Base-by-base conservation (phyloP, 2,888 invertebrate genomes). In the Erebia aethiops region DNA sequence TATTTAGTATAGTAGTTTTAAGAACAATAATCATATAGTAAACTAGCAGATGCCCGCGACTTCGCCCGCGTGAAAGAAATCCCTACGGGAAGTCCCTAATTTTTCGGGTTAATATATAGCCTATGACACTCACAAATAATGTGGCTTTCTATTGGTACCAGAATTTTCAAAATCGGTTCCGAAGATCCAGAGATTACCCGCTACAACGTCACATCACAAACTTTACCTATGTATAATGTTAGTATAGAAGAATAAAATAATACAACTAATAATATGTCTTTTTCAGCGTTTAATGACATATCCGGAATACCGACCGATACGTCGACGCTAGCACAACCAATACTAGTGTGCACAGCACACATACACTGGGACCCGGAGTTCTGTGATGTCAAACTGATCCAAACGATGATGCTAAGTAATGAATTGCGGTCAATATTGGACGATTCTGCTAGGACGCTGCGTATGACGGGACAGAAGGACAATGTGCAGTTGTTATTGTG, bases 301-400 rank as follows among this genome's bases (percentile, higher is more conserved):
- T 2, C 87, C 95, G 96, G 96, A 73, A 85, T 96, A 82, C 96
- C 97, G 67, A 94, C 95, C 11, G 97, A 98, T 84, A 95, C 96
- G 77, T 95, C 95, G 75, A 96, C 95, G 92, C 94, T 96, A 78
- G 95, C 96, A 79, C 98, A 98, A 85, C 98, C 98, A 21, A 94
- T 99, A 74, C 94, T 99, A 73, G 98, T 99, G 67, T 99, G 99
- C 90, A 99, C 99, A 46, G 99, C 99, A 51, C 99, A 99, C 92
- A 98, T 99, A 81, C 99, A 99, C 90, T 99, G 99, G 99, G 99
- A 99, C 94, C 99, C 99, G 0, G 99, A 99, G 93, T 99, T 97
- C 92, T 99, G 99, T 88, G 99, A 99, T 92, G 99, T 99, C 63
- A 99, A 99, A 92, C 95, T 99, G 62, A 99, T 99, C 77, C 99